Conservation (phyloP, 2,113 vertebrate species). For the Aegypius monachus region DNA sequence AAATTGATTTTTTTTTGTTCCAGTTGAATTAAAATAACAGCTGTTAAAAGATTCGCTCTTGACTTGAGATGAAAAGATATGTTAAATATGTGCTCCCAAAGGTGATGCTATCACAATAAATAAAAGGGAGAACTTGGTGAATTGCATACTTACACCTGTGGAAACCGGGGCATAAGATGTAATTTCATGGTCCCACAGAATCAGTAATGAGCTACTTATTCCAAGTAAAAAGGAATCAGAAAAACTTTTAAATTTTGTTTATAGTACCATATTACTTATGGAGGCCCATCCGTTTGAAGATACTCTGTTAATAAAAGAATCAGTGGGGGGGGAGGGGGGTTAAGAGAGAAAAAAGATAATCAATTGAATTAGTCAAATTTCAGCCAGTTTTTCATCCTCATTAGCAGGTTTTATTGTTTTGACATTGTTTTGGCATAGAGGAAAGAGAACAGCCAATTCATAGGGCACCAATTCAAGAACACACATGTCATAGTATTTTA, state of each 20-base stretch:
- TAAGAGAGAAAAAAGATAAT: background rate
- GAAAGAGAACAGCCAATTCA: slow-evolving; percentile 35
- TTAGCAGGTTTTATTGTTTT: slow-evolving; percentile 56
- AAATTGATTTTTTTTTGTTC: slow-evolving; percentile 9
- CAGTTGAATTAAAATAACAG: background rate
- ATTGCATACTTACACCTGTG: background rate
- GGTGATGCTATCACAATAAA: background rate
- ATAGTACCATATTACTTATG: background rate
- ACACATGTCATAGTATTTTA: slow-evolving; percentile 59
- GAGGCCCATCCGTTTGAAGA: background rate
- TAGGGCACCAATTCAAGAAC: slow-evolving; percentile 42
- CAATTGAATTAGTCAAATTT: slow-evolving; percentile 13
- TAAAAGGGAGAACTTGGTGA: background rate
- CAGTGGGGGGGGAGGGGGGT: too few species aligned
- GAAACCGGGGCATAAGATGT: background rate
- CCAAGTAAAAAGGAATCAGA: background rate
- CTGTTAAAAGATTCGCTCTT: background rate
- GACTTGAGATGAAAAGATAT: background rate
- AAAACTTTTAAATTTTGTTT: background rate
- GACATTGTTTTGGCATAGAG: slow-evolving; percentile 48
- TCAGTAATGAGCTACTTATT: background rate
- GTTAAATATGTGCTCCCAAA: background rate
- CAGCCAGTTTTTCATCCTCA: slow-evolving; percentile 49
- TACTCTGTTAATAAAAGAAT: background rate
- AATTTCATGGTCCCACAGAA: background rate